Percentiles rank a stretch among this genome's conserved stretches.
Conservation (phyloP, 2,113 vertebrate genomes). For the Cyprinodon brontotheroides region DNA sequence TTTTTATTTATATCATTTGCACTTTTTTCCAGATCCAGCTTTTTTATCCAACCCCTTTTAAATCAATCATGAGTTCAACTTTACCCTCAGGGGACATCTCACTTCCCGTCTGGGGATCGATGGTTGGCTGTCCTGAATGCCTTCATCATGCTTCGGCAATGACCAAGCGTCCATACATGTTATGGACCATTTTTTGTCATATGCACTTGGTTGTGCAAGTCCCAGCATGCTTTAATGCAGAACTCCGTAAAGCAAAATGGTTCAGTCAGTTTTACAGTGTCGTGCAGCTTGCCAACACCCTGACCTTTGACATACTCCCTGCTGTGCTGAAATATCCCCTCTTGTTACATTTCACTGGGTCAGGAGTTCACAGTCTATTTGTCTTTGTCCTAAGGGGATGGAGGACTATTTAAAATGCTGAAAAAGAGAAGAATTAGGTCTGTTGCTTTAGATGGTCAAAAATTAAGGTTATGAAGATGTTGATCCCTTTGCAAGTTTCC, state of each 20-base stretch:
- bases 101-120: slow-evolving; percentile 30
- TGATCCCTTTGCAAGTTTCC: not conserved
- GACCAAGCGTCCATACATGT: not conserved
- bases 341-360: slow-evolving; percentile 57
- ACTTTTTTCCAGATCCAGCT: slow-evolving; percentile 18
- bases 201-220: not conserved
- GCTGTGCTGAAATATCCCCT: slow-evolving; percentile 31
- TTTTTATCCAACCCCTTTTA: slow-evolving; percentile 15
- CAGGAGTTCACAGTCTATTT: slow-evolving; percentile 57
- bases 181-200: not conserved
- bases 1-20: slow-evolving; percentile 4
- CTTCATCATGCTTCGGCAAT: slow-evolving; percentile 6
- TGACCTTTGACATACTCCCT: slow-evolving; percentile 51
- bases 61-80: slow-evolving; percentile 9
- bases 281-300: slow-evolving; percentile 33
- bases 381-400: slow-evolving; percentile 29
- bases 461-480: slow-evolving; percentile 7
- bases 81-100: slow-evolving; percentile 12
- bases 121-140: slow-evolving; percentile 4
- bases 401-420: slow-evolving; percentile 35
- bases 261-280: slow-evolving; percentile 15
- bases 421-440: not conserved
- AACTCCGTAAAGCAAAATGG: not conserved
- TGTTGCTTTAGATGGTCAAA: not conserved
- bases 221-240: not conserved